Conservation (phyloP, 2,113 vertebrate species). For the Probosciger aterrimus region DNA sequence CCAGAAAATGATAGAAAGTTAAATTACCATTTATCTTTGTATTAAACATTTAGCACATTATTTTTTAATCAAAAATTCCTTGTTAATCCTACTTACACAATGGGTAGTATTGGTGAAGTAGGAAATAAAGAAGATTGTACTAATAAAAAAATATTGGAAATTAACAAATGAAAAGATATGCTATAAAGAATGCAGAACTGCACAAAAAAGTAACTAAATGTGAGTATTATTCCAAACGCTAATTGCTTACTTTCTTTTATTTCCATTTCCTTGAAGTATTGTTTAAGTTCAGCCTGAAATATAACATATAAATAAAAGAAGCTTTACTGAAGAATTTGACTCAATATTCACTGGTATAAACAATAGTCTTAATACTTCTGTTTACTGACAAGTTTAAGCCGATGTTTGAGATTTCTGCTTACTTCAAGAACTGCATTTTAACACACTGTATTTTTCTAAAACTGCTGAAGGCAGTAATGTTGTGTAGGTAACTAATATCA, state of each 20-base stretch:
- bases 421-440: background rate
- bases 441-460: background rate
- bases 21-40: background rate
- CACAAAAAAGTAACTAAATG: background rate
- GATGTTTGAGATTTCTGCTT: background rate
- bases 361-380: background rate
- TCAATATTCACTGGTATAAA: background rate
- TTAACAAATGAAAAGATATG: background rate
- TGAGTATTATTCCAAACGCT: background rate
- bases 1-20: background rate
- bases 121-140: background rate
- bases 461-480: background rate
- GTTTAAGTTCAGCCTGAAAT: background rate
- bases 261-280: background rate
- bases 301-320: background rate
- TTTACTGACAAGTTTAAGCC: background rate
- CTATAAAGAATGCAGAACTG: background rate
- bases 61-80: background rate
- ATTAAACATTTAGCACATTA: background rate
- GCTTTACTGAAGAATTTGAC: background rate
- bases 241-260: background rate
- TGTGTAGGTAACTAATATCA: background rate
- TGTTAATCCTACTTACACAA: background rate
- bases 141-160: background rate
- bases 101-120: background rate